These are phyloP conservation scores for Tragopan temminckii DNA, from an alignment of 2,797 vertebrate species.

Conservation along the genomic window DNA sequence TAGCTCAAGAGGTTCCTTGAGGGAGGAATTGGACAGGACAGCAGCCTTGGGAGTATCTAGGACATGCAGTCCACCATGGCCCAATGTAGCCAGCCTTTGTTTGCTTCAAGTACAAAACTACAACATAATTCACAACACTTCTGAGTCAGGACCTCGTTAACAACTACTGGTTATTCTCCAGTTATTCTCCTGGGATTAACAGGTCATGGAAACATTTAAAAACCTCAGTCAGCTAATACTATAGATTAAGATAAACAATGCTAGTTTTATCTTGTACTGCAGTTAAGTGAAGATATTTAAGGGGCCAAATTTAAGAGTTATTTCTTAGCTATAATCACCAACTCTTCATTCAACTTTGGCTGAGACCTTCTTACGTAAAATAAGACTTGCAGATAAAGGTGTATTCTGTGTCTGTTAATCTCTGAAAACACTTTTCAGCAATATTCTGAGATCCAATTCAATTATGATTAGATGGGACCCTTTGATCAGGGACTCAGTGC, in stretches of 20 bases:
- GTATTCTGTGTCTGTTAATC: background rate
- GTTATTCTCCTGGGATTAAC: background rate
- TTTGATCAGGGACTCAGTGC: background rate
- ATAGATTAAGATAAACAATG: background rate
- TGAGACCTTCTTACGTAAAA: background rate
- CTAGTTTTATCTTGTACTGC: background rate
- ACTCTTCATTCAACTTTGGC: background rate
- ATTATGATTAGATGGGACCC: background rate
- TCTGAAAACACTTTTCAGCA: background rate
- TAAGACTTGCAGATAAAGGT: background rate
- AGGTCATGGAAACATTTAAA: background rate
- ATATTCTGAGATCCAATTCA: background rate
- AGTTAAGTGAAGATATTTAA: slow-evolving; percentile 14
- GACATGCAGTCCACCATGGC: background rate
- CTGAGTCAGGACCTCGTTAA: background rate
- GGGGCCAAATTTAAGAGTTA: background rate
- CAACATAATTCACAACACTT: background rate
- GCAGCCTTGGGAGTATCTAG: background rate
- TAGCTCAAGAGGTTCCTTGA: background rate
- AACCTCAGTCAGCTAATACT: background rate
- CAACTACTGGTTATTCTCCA: background rate
- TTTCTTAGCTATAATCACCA: background rate
- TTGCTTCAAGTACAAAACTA: background rate
- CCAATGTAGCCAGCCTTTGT: fast-evolving
- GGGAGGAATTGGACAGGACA: background rate